phyloP scores from a whole-genome alignment of 2,888 invertebrate species.

The Drymonia ruficornis region DNA sequence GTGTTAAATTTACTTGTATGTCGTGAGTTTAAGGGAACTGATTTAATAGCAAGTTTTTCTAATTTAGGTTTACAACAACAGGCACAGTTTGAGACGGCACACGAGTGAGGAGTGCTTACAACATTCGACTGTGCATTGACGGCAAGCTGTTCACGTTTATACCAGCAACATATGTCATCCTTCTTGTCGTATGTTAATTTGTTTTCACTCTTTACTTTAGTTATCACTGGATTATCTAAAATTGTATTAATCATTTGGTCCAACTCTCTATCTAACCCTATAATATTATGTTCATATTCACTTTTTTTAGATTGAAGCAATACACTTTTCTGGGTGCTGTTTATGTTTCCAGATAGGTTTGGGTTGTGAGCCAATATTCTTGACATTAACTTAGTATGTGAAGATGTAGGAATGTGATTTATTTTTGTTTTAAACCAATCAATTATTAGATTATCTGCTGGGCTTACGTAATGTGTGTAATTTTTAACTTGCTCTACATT shows the following conservation, averaged over 20 bases:
- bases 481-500: neutral
- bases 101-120: neutral
- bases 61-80: neutral
- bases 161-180: constrained; percentile 45
- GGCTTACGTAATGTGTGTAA: neutral
- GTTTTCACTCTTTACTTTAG: neutral
- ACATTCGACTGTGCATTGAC: neutral
- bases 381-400: neutral
- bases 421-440: neutral
- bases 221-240: neutral
- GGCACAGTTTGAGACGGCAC: neutral
- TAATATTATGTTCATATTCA: no score
- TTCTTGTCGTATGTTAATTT: neutral
- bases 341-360: neutral
- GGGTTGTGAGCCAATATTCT: neutral
- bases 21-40: neutral
- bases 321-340: neutral
- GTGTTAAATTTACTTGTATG: neutral
- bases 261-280: no score
- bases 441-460: neutral
- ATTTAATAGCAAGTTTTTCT: neutral
- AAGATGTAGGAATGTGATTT: neutral
- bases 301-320: neutral
- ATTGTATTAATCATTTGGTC: no score
- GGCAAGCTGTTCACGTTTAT: constrained; percentile 35